Conservation (phyloP, 2,113 vertebrate species). For the Eulacestoma nigropectus region DNA sequence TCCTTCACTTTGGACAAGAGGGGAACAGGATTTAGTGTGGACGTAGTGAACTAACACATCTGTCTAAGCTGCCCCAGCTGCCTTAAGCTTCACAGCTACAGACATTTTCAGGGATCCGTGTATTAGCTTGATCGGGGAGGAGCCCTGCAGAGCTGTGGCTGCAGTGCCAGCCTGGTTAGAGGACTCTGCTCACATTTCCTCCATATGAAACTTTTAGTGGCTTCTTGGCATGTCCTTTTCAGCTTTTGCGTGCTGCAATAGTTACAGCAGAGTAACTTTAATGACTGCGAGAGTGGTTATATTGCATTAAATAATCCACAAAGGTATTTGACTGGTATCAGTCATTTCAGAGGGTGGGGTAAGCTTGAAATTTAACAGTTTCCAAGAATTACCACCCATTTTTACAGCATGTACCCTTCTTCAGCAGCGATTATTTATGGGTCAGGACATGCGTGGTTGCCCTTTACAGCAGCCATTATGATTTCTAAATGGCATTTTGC, state of each 20-base stretch:
- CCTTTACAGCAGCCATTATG: background rate
- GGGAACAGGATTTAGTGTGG: background rate
- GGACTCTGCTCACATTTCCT: background rate
- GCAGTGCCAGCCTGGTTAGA: background rate
- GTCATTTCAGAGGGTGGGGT: background rate
- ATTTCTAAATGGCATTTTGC: slow-evolving; percentile 15
- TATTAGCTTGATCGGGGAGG: background rate
- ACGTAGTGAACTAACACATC: background rate
- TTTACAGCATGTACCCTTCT: background rate
- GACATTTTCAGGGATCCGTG: background rate
- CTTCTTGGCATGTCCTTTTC: background rate
- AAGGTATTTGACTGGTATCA: background rate
- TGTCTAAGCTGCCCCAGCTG: background rate
- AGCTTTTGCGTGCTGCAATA: background rate
- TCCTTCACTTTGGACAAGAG: background rate
- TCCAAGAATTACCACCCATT: background rate
- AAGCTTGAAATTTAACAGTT: background rate
- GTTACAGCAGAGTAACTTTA: background rate
- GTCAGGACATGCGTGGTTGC: background rate
- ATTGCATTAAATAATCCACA: background rate
- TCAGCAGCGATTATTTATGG: background rate
- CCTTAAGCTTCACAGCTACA: background rate
- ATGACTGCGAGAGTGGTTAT: background rate
- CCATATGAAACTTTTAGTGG: background rate
- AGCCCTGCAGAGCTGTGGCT: background rate